These are phyloP conservation scores for Neopipo cinnamomea DNA, from an alignment of 2,113 vertebrate genomes.

Conservation along the genomic window DNA sequence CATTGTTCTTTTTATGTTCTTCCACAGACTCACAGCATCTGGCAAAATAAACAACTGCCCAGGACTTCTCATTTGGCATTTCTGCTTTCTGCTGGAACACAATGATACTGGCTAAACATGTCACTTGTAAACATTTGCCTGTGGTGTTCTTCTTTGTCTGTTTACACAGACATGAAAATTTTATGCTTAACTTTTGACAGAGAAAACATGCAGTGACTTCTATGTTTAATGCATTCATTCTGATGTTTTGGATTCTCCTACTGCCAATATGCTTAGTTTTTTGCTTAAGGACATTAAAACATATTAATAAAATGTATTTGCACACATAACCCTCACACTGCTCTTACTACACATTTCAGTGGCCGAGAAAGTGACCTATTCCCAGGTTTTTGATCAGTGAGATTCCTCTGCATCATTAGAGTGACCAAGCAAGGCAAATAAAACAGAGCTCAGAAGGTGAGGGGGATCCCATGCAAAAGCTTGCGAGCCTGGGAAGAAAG, in stretches of 20 bases:
- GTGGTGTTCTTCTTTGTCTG: background rate
- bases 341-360: background rate
- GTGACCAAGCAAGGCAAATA: background rate
- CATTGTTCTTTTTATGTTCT: background rate
- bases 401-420: background rate
- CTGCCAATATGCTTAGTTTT: background rate
- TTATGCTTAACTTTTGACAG: background rate
- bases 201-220: background rate
- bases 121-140: background rate
- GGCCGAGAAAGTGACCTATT: background rate
- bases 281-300: background rate
- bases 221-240: background rate
- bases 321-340: background rate
- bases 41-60: background rate
- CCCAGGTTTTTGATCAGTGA: background rate
- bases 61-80: background rate
- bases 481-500: background rate
- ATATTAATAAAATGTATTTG: background rate
- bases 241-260: background rate
- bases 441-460: background rate
- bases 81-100: background rate
- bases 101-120: background rate
- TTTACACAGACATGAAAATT: slow-evolving; percentile 7
- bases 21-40: background rate
- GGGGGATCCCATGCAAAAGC: background rate